These are phyloP conservation scores for Alauda arvensis DNA, from an alignment of 2,797 vertebrate species.

Conservation along the genomic window DNA sequence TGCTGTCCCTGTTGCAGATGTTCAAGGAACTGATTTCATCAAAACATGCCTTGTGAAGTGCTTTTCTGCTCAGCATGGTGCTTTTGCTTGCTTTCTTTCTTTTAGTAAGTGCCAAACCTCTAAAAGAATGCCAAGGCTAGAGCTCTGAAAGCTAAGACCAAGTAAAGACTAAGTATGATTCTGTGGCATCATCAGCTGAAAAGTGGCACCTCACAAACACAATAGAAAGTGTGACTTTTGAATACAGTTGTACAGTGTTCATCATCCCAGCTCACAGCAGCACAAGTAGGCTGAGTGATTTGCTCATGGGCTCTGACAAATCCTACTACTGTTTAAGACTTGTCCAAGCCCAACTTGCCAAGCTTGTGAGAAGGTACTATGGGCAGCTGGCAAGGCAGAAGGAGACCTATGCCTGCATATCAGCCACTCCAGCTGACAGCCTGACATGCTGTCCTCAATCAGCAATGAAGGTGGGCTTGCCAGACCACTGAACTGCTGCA, in stretches of 20 bases:
- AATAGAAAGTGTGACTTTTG: neutral
- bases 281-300: neutral
- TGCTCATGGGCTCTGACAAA: neutral
- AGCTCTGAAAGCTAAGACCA: conserved; percentile 31
- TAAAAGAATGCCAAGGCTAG: conserved; percentile 37
- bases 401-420: neutral
- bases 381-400: neutral
- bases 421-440: neutral
- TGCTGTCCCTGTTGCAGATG: conserved; percentile 1
- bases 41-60: conserved; percentile 27
- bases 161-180: neutral
- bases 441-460: neutral
- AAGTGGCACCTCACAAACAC: neutral
- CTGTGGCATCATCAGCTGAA: neutral
- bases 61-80: conserved; percentile 10
- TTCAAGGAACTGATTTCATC: conserved; percentile 42
- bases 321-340: neutral
- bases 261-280: neutral
- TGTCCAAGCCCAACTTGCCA: neutral
- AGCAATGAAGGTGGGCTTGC: neutral
- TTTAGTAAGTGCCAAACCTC: conserved; percentile 27
- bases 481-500: neutral
- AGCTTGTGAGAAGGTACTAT: neutral
- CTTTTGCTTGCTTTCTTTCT: conserved; percentile 25
- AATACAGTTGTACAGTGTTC: neutral